A percentile compares a stretch with the other conserved stretches of the same genome.
Evolutionary conservation across 2,113 vertebrate species (phyloP).

Genomic region (Asarcornis scutulata): DNA sequence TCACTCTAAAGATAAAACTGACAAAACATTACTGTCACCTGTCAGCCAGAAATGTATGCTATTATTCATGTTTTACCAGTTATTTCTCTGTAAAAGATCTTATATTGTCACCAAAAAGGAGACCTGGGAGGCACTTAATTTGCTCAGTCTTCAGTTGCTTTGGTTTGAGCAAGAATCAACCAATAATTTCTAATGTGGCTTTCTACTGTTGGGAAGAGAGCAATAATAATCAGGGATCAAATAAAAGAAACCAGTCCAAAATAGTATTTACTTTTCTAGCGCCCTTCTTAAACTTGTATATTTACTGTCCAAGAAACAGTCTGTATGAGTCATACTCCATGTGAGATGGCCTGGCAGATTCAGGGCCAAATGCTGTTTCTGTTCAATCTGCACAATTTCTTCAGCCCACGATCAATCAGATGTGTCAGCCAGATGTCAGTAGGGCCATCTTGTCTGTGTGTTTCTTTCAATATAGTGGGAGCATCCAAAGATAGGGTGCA

Average conservation of each 20-base stretch:
- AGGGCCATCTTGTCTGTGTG: neutral
- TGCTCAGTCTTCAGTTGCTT: neutral
- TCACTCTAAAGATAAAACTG: neutral
- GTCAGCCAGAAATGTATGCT: neutral
- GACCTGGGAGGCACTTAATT: neutral
- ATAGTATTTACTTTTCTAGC: neutral
- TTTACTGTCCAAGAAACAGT: neutral
- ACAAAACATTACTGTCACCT: neutral
- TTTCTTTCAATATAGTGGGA: neutral
- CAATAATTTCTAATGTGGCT: neutral
- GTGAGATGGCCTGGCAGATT: neutral
- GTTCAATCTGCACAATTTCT: fast-evolving
- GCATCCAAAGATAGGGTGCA: neutral
- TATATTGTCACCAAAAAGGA: neutral
- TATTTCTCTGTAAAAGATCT: neutral
- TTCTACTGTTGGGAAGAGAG: neutral
- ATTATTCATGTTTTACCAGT: neutral
- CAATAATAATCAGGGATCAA: neutral
- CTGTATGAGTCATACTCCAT: neutral
- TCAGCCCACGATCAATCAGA: neutral
- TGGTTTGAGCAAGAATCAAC: neutral
- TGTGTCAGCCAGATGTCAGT: neutral
- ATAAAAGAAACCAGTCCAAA: neutral
- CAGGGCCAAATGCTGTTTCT: neutral
- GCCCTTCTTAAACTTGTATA: neutral